A percentile compares a stretch with the other conserved stretches of the same genome.
phyloP scores from a whole-genome alignment of 2,888 invertebrate genomes.

The Adelognathus sp. region DNA sequence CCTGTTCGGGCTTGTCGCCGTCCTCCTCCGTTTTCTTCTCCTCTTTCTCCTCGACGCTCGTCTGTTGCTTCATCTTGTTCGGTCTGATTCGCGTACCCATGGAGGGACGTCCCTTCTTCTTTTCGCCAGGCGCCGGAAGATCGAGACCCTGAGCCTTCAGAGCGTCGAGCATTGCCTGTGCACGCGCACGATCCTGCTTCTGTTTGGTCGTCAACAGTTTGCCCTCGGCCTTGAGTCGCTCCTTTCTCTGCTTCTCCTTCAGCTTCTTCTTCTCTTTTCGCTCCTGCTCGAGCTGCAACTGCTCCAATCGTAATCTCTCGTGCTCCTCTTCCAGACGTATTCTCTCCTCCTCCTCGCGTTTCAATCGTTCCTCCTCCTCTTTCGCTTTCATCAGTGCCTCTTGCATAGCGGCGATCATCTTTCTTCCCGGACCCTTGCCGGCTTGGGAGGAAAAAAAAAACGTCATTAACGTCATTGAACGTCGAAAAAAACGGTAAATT shows the following conservation, averaged over 20 bases:
- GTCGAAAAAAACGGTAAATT: conserved; percentile 8
- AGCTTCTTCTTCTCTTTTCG: conserved; percentile 93
- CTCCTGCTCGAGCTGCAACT: conserved; percentile 91
- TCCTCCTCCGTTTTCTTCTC: conserved; percentile 81
- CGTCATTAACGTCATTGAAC: background rate
- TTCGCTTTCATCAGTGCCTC: conserved; percentile 93
- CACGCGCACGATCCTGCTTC: conserved; percentile 93
- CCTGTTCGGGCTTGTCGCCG: conserved; percentile 69
- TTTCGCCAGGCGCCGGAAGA: conserved; percentile 88
- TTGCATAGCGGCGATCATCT: conserved; percentile 95
- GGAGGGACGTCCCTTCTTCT: conserved; percentile 82
- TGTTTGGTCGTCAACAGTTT: conserved; percentile 96
- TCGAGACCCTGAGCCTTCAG: conserved; percentile 94
- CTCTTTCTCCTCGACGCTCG: conserved; percentile 83
- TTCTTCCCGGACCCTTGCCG: conserved; percentile 89
- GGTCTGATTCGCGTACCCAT: conserved; percentile 90
- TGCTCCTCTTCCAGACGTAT: conserved; percentile 88
- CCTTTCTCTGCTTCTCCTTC: conserved; percentile 96
- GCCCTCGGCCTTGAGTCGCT: conserved; percentile 97
- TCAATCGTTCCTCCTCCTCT: conserved; percentile 92
- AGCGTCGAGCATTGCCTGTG: conserved; percentile 93
- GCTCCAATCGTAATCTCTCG: conserved; percentile 88
- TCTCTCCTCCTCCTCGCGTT: conserved; percentile 91
- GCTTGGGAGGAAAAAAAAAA: conserved; percentile 10
- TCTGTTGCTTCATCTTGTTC: conserved; percentile 86